A percentile compares a stretch with the other conserved stretches of the same genome.
Conservation (phyloP, 2,113 vertebrate genomes). For the Albula glossodonta region DNA sequence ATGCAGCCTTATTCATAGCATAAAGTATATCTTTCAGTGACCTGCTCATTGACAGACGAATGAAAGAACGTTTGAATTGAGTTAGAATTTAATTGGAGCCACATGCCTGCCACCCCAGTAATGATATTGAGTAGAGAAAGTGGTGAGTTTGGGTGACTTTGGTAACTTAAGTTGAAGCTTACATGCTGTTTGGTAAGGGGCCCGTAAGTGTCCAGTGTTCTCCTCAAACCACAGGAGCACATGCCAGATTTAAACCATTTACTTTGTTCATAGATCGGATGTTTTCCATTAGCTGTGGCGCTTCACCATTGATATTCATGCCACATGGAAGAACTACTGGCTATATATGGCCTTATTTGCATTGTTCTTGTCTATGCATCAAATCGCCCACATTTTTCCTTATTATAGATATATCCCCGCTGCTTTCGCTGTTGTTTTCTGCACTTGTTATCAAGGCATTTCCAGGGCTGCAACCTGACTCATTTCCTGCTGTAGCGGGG, state of each 20-base stretch:
- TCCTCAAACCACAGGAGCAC: conserved; percentile 21
- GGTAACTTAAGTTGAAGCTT: conserved; percentile 15
- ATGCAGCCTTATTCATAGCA: not conserved
- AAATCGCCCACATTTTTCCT: conserved; percentile 11
- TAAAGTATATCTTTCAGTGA: no score
- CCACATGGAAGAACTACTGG: not conserved
- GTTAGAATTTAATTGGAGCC: conserved; percentile 28
- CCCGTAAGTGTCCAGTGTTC: conserved; percentile 8
- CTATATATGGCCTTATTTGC: conserved; percentile 11
- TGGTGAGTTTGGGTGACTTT: conserved; percentile 19
- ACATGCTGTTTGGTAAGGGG: not conserved
- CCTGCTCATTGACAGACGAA: not conserved
- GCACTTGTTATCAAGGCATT: conserved; percentile 47
- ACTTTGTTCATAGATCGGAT: not conserved
- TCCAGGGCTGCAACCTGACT: conserved; percentile 57
- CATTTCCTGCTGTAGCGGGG: conserved; percentile 46
- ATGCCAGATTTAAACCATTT: conserved; percentile 30
- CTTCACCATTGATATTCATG: not conserved
- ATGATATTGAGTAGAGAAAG: conserved; percentile 34
- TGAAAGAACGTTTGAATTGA: not conserved
- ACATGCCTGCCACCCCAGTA: conserved; percentile 25
- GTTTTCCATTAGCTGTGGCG: conserved; percentile 5
- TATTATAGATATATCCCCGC: conserved; percentile 16
- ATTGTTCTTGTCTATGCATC: conserved; percentile 33
- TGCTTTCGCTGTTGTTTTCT: conserved; percentile 28